phyloP scores from a whole-genome alignment of 2,888 invertebrate genomes.

The Drosophila rellima region DNA sequence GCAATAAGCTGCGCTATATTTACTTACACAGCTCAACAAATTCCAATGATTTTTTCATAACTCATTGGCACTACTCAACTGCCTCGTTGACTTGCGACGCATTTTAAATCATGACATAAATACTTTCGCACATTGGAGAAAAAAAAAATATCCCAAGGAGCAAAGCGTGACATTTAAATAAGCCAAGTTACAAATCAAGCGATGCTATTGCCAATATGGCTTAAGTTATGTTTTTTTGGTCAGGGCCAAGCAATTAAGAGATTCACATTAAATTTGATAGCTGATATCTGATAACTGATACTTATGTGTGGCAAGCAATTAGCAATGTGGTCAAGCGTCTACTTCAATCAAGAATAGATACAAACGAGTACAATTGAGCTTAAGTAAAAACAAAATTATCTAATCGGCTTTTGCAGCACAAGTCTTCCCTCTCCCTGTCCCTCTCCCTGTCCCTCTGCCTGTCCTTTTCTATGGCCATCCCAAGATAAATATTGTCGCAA shows the following conservation, averaged over 20 bases:
- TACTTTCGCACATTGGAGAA: slow-evolving; percentile 54
- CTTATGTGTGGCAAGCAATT: slow-evolving; percentile 46
- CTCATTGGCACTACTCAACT: slow-evolving; percentile 39
- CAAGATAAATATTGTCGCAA: slow-evolving; percentile 67
- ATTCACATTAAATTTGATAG: slow-evolving; percentile 10
- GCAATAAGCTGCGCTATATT: slow-evolving; percentile 52
- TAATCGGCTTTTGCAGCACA: slow-evolving; percentile 33
- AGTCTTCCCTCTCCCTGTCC: neutral
- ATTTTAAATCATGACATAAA: slow-evolving; percentile 66
- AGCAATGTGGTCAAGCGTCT: slow-evolving; percentile 14
- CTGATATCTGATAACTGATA: slow-evolving; percentile 12
- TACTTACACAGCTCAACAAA: slow-evolving; percentile 58
- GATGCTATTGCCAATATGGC: slow-evolving; percentile 36
- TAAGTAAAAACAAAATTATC: slow-evolving; percentile 35
- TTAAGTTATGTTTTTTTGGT: slow-evolving; percentile 3
- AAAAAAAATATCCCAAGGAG: neutral
- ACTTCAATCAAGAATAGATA: neutral
- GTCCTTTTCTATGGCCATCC: slow-evolving; percentile 10
- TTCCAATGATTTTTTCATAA: slow-evolving; percentile 54
- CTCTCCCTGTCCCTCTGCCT: neutral
- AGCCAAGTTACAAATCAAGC: slow-evolving; percentile 1
- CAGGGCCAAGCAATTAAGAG: slow-evolving; percentile 40
- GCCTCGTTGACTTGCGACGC: slow-evolving; percentile 32
- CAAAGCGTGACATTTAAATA: slow-evolving; percentile 1
- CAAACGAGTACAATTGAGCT: slow-evolving; percentile 10